A percentile compares a stretch with the other conserved stretches of the same genome.
Evolutionary conservation across 2,113 vertebrate genomes (phyloP).

Genomic region (Nannobrachium achirus): DNA sequence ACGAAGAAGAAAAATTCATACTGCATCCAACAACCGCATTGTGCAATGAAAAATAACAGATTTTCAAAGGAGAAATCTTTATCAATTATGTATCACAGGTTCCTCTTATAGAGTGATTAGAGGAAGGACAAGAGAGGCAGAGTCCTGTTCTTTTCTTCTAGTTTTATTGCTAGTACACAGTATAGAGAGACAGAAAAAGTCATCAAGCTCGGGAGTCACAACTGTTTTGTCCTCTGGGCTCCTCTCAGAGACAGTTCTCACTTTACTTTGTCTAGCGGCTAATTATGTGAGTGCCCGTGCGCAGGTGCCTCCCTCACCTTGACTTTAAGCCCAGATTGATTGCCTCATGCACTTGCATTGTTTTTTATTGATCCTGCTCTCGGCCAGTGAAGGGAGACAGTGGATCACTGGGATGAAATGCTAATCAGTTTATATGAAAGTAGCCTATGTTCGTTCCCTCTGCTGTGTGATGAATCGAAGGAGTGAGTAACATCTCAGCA

Average conservation of each 20-base stretch:
- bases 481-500: conserved; percentile 2
- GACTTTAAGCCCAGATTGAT: conserved; percentile 52
- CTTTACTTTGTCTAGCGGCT: conserved; percentile 34
- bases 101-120: not conserved
- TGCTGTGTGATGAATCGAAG: conserved; percentile 32
- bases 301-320: conserved; percentile 51
- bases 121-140: not conserved
- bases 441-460: conserved; percentile 20
- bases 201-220: too few species aligned
- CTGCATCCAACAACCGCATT: too few species aligned
- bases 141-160: too few species aligned
- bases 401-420: conserved; percentile 39
- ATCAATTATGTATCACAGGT: too few species aligned
- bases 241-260: conserved; percentile 20
- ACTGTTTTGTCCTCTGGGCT: conserved; percentile 32
- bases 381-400: conserved; percentile 28
- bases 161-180: too few species aligned
- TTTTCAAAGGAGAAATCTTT: too few species aligned
- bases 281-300: conserved; percentile 38
- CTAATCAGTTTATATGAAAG: conserved; percentile 56
- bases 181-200: too few species aligned
- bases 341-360: conserved; percentile 47
- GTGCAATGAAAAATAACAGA: too few species aligned
- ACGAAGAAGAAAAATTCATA: too few species aligned
- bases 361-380: conserved; percentile 58